A percentile compares a stretch with the other conserved stretches of the same genome.
Conservation (phyloP, 2,797 vertebrate species). For the Cirrhinus molitorella region DNA sequence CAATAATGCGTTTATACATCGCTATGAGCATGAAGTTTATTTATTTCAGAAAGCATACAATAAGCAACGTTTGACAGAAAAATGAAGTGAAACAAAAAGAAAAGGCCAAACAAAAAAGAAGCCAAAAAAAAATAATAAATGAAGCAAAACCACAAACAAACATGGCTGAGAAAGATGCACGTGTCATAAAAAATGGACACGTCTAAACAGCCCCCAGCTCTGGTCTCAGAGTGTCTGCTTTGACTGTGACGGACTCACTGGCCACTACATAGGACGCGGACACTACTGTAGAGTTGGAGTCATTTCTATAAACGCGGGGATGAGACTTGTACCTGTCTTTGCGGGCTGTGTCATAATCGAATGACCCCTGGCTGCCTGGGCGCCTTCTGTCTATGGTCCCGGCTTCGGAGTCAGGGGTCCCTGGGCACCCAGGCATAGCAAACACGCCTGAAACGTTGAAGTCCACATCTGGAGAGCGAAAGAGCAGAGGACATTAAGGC, state of each 20-base stretch:
- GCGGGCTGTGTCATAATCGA: constrained; percentile 80
- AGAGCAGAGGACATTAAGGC: neutral
- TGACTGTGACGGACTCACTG: constrained; percentile 79
- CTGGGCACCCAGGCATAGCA: constrained; percentile 76
- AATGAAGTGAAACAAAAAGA: neutral
- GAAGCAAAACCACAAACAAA: constrained; percentile 1
- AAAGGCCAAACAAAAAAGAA: neutral
- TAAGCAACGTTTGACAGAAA: constrained; percentile 52
- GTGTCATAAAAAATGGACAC: neutral
- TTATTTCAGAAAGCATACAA: constrained; percentile 63
- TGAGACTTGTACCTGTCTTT: constrained; percentile 92
- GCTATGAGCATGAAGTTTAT: constrained; percentile 56
- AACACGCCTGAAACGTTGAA: constrained; percentile 98
- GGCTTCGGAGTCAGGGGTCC: constrained; percentile 81
- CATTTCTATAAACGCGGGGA: constrained; percentile 80
- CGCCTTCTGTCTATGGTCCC: constrained; percentile 87
- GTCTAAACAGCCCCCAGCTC: constrained; percentile 68
- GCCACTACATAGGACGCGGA: constrained; percentile 82
- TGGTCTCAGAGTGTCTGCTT: constrained; percentile 73
- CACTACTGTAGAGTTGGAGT: constrained; percentile 73
- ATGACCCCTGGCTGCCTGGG: constrained; percentile 83
- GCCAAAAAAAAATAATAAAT: neutral
- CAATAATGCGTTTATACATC: constrained; percentile 44
- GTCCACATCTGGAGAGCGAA: constrained; percentile 84
- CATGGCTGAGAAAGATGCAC: constrained; percentile 57